A percentile compares a stretch with the other conserved stretches of the same genome.
Evolutionary conservation across 2,888 invertebrate genomes (phyloP).

Genomic region (Kuschelorhynchus macadamiae): DNA sequence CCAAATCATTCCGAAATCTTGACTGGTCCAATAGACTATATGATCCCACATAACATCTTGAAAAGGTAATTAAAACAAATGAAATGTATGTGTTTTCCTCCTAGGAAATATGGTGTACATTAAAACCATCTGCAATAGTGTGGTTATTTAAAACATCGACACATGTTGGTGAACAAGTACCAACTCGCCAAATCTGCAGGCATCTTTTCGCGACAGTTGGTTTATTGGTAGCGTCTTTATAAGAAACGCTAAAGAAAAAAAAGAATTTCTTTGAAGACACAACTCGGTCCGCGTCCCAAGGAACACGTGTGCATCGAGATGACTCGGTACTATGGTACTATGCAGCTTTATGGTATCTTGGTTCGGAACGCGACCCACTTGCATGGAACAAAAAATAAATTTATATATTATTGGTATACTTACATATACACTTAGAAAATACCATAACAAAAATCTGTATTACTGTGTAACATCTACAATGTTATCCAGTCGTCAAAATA

Average conservation of each 20-base stretch:
- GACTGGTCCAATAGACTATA: too few species aligned
- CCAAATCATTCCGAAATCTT: too few species aligned
- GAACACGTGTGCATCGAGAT: conserved; percentile 51
- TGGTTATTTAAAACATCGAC: neutral
- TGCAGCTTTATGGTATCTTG: conserved; percentile 46
- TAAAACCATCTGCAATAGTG: conserved; percentile 1
- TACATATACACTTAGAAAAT: too few species aligned
- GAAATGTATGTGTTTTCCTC: too few species aligned
- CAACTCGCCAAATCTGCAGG: conserved; percentile 8
- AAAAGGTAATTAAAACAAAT: too few species aligned
- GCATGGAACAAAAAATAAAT: conserved; percentile 7
- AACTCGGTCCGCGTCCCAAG: conserved; percentile 25
- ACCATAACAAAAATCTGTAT: too few species aligned
- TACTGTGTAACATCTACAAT: too few species aligned
- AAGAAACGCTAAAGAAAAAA: conserved; percentile 34
- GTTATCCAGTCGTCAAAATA: too few species aligned
- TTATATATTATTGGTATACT: too few species aligned
- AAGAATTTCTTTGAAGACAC: conserved; percentile 45
- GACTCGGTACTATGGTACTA: conserved; percentile 49
- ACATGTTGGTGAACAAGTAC: conserved; percentile 12
- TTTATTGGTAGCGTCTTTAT: conserved; percentile 36
- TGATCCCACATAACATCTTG: too few species aligned
- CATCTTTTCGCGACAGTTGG: conserved; percentile 44
- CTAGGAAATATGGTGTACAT: too few species aligned
- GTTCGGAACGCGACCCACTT: conserved; percentile 12